Evolutionary conservation across 2,888 invertebrate species (phyloP), one percentile per base, ranked within the genome.

Genomic region (Nephrotoma appendiculata): DNA sequence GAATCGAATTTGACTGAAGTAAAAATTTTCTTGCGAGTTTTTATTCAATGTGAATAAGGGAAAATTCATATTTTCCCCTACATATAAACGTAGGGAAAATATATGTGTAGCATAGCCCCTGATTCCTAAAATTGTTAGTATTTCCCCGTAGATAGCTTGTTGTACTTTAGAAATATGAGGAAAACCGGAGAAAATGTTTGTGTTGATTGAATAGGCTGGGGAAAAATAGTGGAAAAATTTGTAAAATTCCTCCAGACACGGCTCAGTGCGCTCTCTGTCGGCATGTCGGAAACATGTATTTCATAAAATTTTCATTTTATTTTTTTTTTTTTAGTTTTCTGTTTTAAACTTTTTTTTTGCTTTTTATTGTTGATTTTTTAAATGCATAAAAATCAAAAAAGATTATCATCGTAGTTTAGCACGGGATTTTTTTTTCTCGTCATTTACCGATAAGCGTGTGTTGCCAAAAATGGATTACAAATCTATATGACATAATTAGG

Each of bases 191-290:
- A 71, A 52, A 71, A 71, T 71, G 4, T 31, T 71, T 9, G 5
- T 71, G 19, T 71, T 15, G 15, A 31, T 7, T 31, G 0, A 71
- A 31, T 71, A 5, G 2, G 71, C 3, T 6, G 71, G 71, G 31
- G 71, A 71, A 71, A 31, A 71, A 71, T 5, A 71, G 71, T 71
- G 71, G 71, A 71, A 71, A 71, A 31, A 71, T 71, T 71, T 71
- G 71, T 71, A 71, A 71, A 71, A 71, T 71, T 71, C 71, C 71
- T 71, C 84, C 43, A 84, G 84, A 84, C 11, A 84, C 43, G 84
- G 84, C 84, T 84, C 84, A 84, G 84, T 84, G 84, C 84, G 84
- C 43, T 84, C 84, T 84, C 42, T 84, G 84, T 84, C 41, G 84
- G 84, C 84, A 84, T 84, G 84, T 84, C 84, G 84, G 42, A 84